phyloP scores from a whole-genome alignment of 2,113 vertebrate species.

The Eudorcas thomsonii region DNA sequence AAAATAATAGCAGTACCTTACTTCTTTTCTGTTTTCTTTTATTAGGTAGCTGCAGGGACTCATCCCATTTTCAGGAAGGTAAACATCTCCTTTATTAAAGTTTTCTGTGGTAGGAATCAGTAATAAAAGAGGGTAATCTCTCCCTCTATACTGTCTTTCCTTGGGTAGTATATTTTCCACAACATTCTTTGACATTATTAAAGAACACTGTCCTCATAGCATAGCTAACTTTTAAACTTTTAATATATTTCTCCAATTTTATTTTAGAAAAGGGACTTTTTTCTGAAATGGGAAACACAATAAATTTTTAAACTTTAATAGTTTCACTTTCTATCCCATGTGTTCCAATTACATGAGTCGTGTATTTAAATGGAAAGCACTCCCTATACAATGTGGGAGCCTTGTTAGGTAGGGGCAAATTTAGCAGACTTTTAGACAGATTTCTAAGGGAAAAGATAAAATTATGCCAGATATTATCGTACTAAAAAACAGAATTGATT shows the following conservation, averaged over 20 bases:
- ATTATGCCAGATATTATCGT: not conserved
- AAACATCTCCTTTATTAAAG: constrained; percentile 52
- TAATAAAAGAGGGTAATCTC: constrained; percentile 29
- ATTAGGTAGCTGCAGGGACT: not conserved
- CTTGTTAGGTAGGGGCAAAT: not conserved
- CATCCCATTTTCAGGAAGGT: constrained; percentile 11
- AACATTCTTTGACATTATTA: constrained; percentile 32
- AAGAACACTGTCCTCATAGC: not conserved
- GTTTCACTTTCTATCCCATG: not conserved
- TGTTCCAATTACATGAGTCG: not conserved
- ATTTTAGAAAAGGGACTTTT: constrained; percentile 2
- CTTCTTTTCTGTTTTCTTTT: not conserved
- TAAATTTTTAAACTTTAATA: constrained; percentile 2
- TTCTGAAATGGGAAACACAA: not conserved
- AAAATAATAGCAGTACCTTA: not conserved
- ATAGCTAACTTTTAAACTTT: not conserved
- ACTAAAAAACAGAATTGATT: not conserved
- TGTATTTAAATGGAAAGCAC: constrained; percentile 9
- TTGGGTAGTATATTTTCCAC: not conserved
- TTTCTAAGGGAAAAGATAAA: not conserved
- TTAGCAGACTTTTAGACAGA: not conserved
- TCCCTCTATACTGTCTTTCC: not conserved
- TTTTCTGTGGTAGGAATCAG: not conserved
- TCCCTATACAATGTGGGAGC: not conserved
- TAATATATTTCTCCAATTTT: constrained; percentile 4